Conservation (phyloP, 2,888 invertebrate species). For the Hirtodrosophila alboralis region DNA sequence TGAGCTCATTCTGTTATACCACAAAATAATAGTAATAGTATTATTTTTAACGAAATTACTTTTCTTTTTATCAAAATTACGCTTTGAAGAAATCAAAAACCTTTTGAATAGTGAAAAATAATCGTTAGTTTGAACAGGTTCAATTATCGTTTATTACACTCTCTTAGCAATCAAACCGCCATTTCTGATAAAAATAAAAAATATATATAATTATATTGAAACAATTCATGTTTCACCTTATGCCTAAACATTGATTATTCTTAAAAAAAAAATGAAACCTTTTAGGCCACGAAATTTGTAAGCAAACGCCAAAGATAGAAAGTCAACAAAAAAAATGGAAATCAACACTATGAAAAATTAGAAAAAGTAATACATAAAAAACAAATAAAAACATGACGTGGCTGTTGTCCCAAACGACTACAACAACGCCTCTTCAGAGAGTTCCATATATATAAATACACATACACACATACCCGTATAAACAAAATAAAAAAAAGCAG, state of each 20-base stretch:
- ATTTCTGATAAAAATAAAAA: too few relatives aligned
- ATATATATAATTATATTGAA: too few relatives aligned
- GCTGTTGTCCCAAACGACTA: conserved; percentile 44
- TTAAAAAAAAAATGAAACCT: not conserved
- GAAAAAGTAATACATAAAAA: conserved; percentile 4
- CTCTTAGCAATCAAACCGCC: too few relatives aligned
- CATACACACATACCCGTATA: conserved; percentile 5
- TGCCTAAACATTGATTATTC: conserved; percentile 12
- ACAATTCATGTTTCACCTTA: too few relatives aligned
- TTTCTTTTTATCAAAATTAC: too few relatives aligned
- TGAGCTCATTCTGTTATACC: conserved; percentile 57
- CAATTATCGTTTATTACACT: too few relatives aligned
- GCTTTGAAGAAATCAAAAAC: too few relatives aligned
- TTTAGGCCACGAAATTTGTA: conserved; percentile 12
- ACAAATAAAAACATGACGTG: conserved; percentile 63
- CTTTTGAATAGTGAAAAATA: too few relatives aligned
- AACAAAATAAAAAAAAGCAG: conserved; percentile 15
- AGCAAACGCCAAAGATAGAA: conserved; percentile 44
- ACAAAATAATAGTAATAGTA: conserved; percentile 15
- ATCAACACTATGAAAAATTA: conserved; percentile 1
- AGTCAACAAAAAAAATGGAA: conserved; percentile 52
- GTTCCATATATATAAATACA: conserved; percentile 37
- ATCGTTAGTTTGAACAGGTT: too few relatives aligned
- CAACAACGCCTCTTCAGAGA: conserved; percentile 52
- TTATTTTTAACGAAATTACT: not conserved